A percentile compares a stretch with the other conserved stretches of the same genome.
Conservation (phyloP, 2,888 invertebrate genomes). For the Crepidodera aurea region DNA sequence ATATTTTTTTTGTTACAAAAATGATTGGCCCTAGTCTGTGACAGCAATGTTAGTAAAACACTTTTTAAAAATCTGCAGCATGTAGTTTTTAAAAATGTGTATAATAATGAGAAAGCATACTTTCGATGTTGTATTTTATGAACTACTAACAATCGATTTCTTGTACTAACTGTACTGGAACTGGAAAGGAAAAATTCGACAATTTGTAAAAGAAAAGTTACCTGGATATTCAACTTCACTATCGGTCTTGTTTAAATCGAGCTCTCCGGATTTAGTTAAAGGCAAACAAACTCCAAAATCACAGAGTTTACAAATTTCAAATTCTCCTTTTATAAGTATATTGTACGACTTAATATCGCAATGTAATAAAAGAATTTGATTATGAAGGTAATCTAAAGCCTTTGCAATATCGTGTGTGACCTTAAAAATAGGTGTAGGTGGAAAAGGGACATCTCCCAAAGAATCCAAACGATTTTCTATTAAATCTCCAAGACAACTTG, state of each 20-base stretch:
- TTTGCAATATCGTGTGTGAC: conserved; percentile 73
- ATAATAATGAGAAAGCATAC: too few relatives aligned
- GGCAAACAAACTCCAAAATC: conserved; percentile 86
- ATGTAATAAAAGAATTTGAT: conserved; percentile 74
- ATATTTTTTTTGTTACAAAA: too few relatives aligned
- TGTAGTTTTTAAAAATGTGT: too few relatives aligned
- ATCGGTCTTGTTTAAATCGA: conserved; percentile 65
- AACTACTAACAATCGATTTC: too few relatives aligned
- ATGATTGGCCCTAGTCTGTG: too few relatives aligned
- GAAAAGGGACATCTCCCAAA: conserved; percentile 65
- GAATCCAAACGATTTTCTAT: conserved; percentile 74
- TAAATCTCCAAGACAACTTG: conserved; percentile 74
- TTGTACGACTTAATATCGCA: conserved; percentile 88
- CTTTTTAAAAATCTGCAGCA: too few relatives aligned
- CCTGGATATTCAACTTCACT: conserved; percentile 67
- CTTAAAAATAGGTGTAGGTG: conserved; percentile 70
- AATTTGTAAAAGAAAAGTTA: too few relatives aligned
- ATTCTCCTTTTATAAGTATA: conserved; percentile 78
- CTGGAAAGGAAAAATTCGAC: too few relatives aligned
- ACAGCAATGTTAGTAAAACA: too few relatives aligned
- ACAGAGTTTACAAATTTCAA: conserved; percentile 78
- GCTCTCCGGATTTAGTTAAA: conserved; percentile 69
- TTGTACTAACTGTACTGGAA: too few relatives aligned
- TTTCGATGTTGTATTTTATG: too few relatives aligned
- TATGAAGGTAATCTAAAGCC: conserved; percentile 81